Percentiles rank a stretch among this genome's conserved stretches.
Evolutionary conservation across 2,113 vertebrate species (phyloP).

Genomic region (Corydoras maculifer): DNA sequence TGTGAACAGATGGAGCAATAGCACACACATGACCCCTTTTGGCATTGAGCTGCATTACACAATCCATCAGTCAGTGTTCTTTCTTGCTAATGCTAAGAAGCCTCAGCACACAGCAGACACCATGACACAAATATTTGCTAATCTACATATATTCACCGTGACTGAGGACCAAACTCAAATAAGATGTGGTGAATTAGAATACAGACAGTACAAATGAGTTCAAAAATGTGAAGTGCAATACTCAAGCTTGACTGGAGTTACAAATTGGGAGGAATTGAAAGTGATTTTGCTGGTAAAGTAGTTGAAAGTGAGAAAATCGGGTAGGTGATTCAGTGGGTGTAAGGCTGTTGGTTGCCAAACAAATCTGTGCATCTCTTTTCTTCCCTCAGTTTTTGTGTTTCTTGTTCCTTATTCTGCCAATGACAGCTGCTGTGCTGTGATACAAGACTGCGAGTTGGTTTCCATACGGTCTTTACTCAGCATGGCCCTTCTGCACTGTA

Average conservation of each 20-base stretch:
- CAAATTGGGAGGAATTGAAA: constrained; percentile 2
- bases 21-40: constrained; percentile 50
- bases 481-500: constrained; percentile 1
- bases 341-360: constrained; percentile 13
- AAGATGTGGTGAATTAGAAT: constrained; percentile 6
- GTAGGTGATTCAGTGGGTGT: constrained; percentile 24
- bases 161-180: constrained; percentile 20
- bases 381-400: constrained; percentile 11
- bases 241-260: constrained; percentile 1
- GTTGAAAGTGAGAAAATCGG: constrained; percentile 26
- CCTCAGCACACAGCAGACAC: neutral
- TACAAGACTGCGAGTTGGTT: neutral
- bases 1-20: constrained; percentile 6
- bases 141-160: constrained; percentile 12
- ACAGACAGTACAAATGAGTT: neutral
- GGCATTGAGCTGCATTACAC: constrained; percentile 43
- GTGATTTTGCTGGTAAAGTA: constrained; percentile 13
- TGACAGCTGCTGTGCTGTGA: constrained; percentile 22
- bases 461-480: neutral
- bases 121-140: neutral
- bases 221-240: neutral
- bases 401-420: constrained; percentile 21
- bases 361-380: constrained; percentile 18
- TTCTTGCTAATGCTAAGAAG: constrained; percentile 2
- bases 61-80: constrained; percentile 12